These are phyloP conservation scores for Buceros bicornis DNA, from an alignment of 2,797 vertebrate species.

Conservation along the genomic window DNA sequence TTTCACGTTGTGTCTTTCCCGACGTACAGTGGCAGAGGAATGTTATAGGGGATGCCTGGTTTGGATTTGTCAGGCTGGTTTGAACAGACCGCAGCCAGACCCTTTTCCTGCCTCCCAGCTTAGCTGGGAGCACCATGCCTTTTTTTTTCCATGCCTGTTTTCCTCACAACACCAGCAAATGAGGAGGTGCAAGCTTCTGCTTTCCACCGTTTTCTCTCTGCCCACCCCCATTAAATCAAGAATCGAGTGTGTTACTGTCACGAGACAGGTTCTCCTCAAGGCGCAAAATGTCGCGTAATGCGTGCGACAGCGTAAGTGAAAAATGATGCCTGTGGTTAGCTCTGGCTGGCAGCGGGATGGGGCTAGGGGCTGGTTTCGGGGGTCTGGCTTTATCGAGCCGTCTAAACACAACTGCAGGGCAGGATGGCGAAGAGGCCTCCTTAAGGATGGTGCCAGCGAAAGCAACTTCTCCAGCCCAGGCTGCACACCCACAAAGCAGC, in stretches of 20 bases:
- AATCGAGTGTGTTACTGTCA: neutral
- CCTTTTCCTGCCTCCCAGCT: neutral
- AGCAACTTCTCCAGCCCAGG: neutral
- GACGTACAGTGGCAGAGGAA: neutral
- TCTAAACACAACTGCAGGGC: neutral
- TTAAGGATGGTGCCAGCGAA: neutral
- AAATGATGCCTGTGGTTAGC: accelerated
- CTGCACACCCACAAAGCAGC: neutral
- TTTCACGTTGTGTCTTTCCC: neutral
- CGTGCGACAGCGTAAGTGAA: neutral
- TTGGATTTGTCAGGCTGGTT: neutral
- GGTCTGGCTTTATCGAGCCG: neutral
- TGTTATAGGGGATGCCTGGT: neutral
- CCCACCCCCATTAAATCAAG: neutral
- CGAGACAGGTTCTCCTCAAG: neutral
- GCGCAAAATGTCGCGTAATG: neutral
- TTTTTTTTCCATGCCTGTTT: neutral
- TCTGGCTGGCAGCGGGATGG: neutral
- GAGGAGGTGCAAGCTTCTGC: neutral
- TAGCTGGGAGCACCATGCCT: accelerated
- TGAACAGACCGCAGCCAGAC: neutral
- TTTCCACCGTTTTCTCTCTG: neutral
- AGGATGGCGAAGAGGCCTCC: neutral
- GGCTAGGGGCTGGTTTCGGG: neutral
- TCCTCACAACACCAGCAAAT: accelerated